A percentile compares a stretch with the other conserved stretches of the same genome.
phyloP scores from a whole-genome alignment of 2,888 invertebrate genomes.

The Chrysolina haemoptera region DNA sequence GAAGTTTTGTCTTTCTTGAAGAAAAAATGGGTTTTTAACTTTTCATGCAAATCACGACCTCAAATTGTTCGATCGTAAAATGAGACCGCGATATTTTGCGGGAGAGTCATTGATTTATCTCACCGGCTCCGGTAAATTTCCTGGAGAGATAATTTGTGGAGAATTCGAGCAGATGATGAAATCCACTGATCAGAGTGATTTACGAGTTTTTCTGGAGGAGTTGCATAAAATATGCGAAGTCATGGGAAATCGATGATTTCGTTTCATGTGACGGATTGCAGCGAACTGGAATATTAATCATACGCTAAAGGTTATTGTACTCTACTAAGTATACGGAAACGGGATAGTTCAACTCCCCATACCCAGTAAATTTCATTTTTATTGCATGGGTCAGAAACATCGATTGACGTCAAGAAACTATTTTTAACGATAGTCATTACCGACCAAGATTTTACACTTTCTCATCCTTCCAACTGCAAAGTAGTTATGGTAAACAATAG shows the following conservation, averaged over 20 bases:
- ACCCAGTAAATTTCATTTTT: too few species aligned
- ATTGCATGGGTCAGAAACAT: too few species aligned
- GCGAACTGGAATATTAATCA: background rate
- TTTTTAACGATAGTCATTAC: too few species aligned
- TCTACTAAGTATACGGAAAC: too few species aligned
- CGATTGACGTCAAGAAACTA: too few species aligned
- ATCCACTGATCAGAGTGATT: conserved; percentile 16
- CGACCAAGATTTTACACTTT: too few species aligned
- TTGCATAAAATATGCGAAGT: conserved; percentile 9
- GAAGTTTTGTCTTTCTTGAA: conserved; percentile 22
- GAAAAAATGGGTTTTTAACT: conserved; percentile 25
- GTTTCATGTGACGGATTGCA: background rate
- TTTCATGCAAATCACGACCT: conserved; percentile 38
- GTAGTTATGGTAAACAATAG: too few species aligned
- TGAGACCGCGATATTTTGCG: conserved; percentile 24
- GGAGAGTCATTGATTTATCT: conserved; percentile 18
- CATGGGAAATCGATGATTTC: background rate
- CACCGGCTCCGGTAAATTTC: conserved; percentile 17
- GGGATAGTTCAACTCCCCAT: too few species aligned
- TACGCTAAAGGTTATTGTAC: background rate
- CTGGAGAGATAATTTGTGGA: background rate
- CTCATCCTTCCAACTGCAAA: too few species aligned
- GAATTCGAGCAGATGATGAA: conserved; percentile 21
- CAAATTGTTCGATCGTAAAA: conserved; percentile 30
- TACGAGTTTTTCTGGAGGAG: conserved; percentile 15